phyloP scores from a whole-genome alignment of 2,113 vertebrate species.

The cattle (Bos taurus) region DNA sequence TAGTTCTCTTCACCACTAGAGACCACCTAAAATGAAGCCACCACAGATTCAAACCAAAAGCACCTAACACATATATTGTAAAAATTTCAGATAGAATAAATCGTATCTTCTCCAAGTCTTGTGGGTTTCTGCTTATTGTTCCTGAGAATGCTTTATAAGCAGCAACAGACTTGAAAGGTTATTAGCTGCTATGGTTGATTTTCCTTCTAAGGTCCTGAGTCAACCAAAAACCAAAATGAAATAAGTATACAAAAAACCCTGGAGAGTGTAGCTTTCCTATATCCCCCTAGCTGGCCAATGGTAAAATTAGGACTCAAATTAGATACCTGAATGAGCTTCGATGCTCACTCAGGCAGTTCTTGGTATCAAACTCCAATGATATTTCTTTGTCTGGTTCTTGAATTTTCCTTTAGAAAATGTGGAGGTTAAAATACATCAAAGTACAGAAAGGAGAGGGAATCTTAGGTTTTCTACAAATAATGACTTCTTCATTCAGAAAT shows the following conservation, averaged over 20 bases:
- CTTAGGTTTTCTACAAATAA: background rate
- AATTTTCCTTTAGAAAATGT: background rate
- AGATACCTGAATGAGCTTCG: too few relatives aligned
- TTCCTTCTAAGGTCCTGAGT: slow-evolving; percentile 56
- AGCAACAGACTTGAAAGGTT: slow-evolving; percentile 51
- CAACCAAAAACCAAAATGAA: background rate
- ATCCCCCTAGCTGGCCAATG: background rate
- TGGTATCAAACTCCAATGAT: background rate
- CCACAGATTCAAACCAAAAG: slow-evolving; percentile 57
- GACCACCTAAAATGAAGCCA: background rate
- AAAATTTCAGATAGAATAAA: slow-evolving; percentile 56
- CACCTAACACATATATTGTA: slow-evolving; percentile 35
- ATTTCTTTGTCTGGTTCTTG: background rate
- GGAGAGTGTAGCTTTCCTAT: background rate
- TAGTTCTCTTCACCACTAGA: background rate
- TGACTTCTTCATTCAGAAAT: slow-evolving; percentile 16
- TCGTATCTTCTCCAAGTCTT: slow-evolving; percentile 54
- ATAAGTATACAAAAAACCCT: background rate
- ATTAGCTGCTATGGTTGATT: slow-evolving; percentile 24
- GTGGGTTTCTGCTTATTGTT: slow-evolving; percentile 67
- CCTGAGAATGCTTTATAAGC: slow-evolving; percentile 69
- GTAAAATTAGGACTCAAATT: background rate
- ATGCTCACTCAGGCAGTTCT: too few relatives aligned
- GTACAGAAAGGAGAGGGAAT: background rate
- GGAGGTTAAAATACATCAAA: background rate